These are phyloP conservation scores for Xanthostigma xanthostigma DNA, from an alignment of 2,888 invertebrate species.

Conservation along the genomic window DNA sequence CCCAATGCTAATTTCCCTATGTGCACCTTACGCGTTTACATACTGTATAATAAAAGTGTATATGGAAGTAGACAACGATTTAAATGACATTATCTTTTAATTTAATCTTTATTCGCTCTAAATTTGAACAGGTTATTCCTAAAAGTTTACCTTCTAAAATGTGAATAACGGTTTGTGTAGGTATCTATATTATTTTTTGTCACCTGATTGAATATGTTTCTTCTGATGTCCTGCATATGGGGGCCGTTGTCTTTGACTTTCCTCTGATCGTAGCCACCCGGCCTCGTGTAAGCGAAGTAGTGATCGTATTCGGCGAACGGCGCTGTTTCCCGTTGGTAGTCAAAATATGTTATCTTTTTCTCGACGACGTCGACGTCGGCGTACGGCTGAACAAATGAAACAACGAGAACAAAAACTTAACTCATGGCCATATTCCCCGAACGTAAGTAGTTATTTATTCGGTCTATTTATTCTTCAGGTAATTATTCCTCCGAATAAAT, in stretches of 20 bases:
- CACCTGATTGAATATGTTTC: conserved; percentile 26
- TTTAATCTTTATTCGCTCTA: no score
- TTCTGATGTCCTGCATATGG: conserved; percentile 21
- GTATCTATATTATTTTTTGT: conserved; percentile 4
- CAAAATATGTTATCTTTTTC: conserved; percentile 24
- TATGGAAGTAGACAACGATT: no score
- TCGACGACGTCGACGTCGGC: conserved; percentile 10
- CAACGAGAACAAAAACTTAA: no score
- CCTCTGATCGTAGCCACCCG: conserved; percentile 24
- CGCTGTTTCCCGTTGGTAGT: conserved; percentile 18
- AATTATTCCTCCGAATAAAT: no score
- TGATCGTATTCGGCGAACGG: conserved; percentile 23
- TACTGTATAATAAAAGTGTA: no score
- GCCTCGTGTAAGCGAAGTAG: conserved; percentile 25
- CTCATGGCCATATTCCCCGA: no score
- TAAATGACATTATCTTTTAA: no score
- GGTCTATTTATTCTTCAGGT: no score
- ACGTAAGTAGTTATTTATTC: no score
- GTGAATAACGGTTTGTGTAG: conserved; percentile 2
- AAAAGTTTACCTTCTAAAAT: neutral
- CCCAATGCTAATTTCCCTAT: no score
- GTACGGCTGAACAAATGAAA: no score
- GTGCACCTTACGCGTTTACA: no score
- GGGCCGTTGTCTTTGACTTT: conserved; percentile 23
- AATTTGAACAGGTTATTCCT: neutral